Base-by-base conservation (phyloP, 2,797 vertebrate genomes). In the Anableps anableps region DNA sequence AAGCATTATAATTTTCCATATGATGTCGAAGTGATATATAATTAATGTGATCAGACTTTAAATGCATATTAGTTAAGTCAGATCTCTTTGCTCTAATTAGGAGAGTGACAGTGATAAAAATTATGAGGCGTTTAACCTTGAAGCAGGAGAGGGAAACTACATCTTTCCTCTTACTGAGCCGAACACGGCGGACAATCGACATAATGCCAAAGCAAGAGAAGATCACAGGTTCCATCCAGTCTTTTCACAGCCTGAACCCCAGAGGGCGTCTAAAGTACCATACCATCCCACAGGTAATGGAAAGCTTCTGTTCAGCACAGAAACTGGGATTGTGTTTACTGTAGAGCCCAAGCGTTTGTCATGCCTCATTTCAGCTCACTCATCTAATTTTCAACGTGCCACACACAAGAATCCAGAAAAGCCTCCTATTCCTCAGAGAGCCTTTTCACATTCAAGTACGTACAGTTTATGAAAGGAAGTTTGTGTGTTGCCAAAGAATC, bases 321-420 rank as follows among this genome's bases (percentile, higher is more conserved):
- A 68, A 41, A 26, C 21, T 6, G 26, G 4, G 8, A 38, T 11
- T 38, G 17, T 1, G 64, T 38, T 68, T 41, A 38, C 36, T 68
- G 11, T 36, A 26, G 8, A 38, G 11, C 26, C 53, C 26, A 55
- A n/a, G n/a, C n/a, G 26, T 13, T 60, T 50, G 17, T 29, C 2
- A 36, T 79, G 79, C 13, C 1, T 14, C 51, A 34, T 62, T 55
- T 4, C 79, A 78, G 53, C 29, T 58, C 31, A 16, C 10, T 58
- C 26, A 29, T 41, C 70, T 5, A 47, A 8, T 51, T 73, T 75
- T 5, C 41, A 34, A 1, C 1, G 34, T 0, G 70, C 81, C 31
- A 64, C 64, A 41, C 83, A 29, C n/a, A 89, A 45, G 41, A 92
- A 86, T 55, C 78, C 83, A 34, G 72, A 26, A 51, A 62, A 64